phyloP scores from a whole-genome alignment of 2,888 invertebrate genomes.

The Eutolmus rufibarbis region DNA sequence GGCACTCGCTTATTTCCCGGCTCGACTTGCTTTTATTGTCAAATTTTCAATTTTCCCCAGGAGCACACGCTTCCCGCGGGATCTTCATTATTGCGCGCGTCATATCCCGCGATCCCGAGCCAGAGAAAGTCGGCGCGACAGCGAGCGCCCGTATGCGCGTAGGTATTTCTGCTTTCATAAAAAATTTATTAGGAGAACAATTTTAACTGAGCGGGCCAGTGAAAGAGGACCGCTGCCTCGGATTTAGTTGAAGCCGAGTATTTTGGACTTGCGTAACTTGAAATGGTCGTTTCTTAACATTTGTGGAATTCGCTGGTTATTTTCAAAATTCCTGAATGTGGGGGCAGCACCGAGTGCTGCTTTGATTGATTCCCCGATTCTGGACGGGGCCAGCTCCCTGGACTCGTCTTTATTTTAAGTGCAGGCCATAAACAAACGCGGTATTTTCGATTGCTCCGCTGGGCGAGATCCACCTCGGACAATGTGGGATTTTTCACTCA shows the following conservation, averaged over 20 bases:
- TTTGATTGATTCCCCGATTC: not conserved
- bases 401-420: not conserved
- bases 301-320: not conserved
- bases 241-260: conserved; percentile 19
- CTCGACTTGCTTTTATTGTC: not conserved
- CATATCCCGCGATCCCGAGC: not conserved
- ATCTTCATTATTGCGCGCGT: conserved; percentile 1
- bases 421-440: not conserved
- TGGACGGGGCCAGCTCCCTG: not conserved
- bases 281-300: not conserved
- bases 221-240: not conserved
- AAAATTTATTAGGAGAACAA: conserved; percentile 37
- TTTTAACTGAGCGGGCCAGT: conserved; percentile 25
- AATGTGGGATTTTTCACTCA: not conserved
- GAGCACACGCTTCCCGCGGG: conserved; percentile 2
- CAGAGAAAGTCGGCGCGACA: not conserved
- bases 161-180: conserved; percentile 26
- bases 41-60: not conserved
- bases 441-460: not conserved
- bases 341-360: not conserved
- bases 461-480: not conserved
- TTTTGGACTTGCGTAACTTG: conserved; percentile 34
- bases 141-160: conserved; percentile 2
- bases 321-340: not conserved
- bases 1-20: not conserved